Evolutionary conservation across 1,140 invertebrate species (phyloP), one percentile per base, ranked within the genome.

Genomic region (Drosophila triauraria): DNA sequence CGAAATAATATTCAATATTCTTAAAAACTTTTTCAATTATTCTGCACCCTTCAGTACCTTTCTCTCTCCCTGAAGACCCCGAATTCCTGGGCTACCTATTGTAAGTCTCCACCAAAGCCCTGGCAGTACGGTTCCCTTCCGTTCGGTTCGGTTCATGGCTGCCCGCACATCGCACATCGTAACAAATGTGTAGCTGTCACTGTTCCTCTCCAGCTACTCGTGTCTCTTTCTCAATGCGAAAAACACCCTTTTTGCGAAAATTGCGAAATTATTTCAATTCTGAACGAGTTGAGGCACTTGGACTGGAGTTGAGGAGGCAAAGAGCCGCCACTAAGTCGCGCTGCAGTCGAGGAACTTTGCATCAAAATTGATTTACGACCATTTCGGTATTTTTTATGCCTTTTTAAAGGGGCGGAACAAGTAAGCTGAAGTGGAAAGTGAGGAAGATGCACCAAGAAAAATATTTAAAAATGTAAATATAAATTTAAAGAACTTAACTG

Each of bases 301-400:
- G n/a, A 56, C 13, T 56, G 4, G 32, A 47, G 53, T 42, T 23
- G 60, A 43, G 17, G 46, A 32, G 63, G 61, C 27, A 42, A 15
- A 35, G 23, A 70, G 67, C 25, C 67, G 67, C 67, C 63, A 27
- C 40, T 35, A 68, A 70, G 67, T 54, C 67, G 67, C 67, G 20
- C 13, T 65, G 58, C 40, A 62, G 62, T 65, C 62, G 62, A 20
- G 63, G 67, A 75, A 65, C 59, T 59, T 48, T 71, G 82, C 77
- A 58, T 57, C 64, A 75, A 83, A 88, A 84, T 84, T 90, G 85
- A 88, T 88, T 88, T 88, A 88, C 82, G 85, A 61, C 74, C 69
- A 72, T 78, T 75, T 59, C 60, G 63, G 62, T 70, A 77, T 68
- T 64, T 74, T 59, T 71, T 71, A 59, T 72, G 67, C 20, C 38